Evolutionary conservation across 1,140 invertebrate species (phyloP).

Genomic region (Neodiprion pinetum): DNA sequence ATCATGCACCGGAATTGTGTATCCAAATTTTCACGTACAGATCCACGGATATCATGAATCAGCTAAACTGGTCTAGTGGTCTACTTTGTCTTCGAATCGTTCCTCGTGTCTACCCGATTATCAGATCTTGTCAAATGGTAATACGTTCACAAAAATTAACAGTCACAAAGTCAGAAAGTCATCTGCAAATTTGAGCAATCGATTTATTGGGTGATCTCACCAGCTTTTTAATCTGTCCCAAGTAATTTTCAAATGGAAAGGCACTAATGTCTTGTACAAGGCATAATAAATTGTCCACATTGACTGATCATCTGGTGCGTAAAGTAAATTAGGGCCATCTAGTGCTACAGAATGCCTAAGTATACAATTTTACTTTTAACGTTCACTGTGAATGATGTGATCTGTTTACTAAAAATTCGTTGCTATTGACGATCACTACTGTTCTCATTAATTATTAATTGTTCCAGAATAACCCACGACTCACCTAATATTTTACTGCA

Average conservation of each 20-base stretch:
- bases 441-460: too few relatives aligned
- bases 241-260: slow-evolving; percentile 21
- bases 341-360: neutral
- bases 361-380: too few relatives aligned
- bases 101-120: neutral
- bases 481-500: too few relatives aligned
- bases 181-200: neutral
- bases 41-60: too few relatives aligned
- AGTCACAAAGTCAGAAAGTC: neutral
- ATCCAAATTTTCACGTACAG: too few relatives aligned
- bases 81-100: neutral
- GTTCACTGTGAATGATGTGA: too few relatives aligned
- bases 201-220: neutral
- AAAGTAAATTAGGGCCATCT: slow-evolving; percentile 14
- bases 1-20: too few relatives aligned
- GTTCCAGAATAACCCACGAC: too few relatives aligned
- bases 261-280: slow-evolving; percentile 11
- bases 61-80: neutral
- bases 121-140: neutral
- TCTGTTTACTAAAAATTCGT: too few relatives aligned
- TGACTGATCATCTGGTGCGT: slow-evolving; percentile 8
- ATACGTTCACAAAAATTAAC: neutral
- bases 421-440: too few relatives aligned
- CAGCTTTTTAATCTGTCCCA: slow-evolving; percentile 19
- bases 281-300: slow-evolving; percentile 10